Evolutionary conservation across 2,113 vertebrate species (phyloP).

Genomic region (Picathartes gymnocephalus): DNA sequence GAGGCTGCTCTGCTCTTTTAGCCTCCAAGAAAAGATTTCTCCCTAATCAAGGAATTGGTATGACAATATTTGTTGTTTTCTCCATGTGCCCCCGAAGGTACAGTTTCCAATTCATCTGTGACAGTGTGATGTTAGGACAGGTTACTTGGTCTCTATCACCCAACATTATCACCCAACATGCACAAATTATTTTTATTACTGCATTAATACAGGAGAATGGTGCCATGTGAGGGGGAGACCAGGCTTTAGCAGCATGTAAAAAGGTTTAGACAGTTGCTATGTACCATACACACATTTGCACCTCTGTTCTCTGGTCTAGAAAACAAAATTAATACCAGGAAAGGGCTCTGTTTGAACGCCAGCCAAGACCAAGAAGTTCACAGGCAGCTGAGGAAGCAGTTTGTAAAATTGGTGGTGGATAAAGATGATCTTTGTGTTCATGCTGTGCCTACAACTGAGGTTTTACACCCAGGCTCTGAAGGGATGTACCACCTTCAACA

Average conservation of each 20-base stretch:
- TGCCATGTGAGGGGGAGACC: background rate
- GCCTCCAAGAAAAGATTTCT: background rate
- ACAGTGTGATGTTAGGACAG: background rate
- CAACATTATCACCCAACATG: background rate
- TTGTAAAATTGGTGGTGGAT: background rate
- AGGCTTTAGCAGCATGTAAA: background rate
- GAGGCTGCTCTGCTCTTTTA: background rate
- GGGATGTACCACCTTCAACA: background rate
- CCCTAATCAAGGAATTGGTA: background rate
- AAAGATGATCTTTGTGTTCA: background rate
- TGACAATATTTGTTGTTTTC: background rate
- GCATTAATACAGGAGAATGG: background rate
- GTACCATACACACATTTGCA: background rate
- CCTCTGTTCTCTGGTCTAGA: background rate
- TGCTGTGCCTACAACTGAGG: background rate
- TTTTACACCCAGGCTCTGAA: background rate
- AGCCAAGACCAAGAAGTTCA: background rate
- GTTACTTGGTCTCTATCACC: background rate
- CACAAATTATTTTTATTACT: background rate
- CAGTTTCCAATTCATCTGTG: background rate
- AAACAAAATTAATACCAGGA: background rate
- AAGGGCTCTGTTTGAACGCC: background rate
- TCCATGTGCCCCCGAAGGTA: background rate
- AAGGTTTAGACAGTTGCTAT: background rate
- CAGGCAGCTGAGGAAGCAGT: background rate